Evolutionary conservation across 2,888 invertebrate genomes (phyloP).

Genomic region (Dermolepida albohirtum): DNA sequence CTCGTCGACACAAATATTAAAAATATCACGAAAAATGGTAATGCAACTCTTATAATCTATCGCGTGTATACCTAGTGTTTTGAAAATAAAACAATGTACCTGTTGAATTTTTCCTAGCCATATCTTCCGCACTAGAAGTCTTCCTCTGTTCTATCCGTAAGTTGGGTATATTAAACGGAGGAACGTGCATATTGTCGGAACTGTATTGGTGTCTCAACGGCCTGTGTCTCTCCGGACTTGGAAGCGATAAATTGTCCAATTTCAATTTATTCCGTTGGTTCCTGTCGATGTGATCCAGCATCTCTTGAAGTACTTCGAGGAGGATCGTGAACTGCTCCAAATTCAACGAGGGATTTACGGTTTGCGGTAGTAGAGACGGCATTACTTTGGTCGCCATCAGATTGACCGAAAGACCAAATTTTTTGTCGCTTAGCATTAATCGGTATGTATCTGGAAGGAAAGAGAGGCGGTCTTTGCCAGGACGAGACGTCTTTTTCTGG

Average conservation of each 20-base stretch:
- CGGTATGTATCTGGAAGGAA: constrained; percentile 86
- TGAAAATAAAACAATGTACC: constrained; percentile 64
- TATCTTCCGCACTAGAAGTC: constrained; percentile 91
- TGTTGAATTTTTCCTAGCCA: constrained; percentile 88
- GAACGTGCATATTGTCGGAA: constrained; percentile 87
- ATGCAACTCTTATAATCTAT: neutral
- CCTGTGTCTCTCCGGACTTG: constrained; percentile 82
- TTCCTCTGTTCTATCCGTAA: constrained; percentile 87
- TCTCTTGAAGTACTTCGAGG: constrained; percentile 88
- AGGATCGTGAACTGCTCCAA: constrained; percentile 85
- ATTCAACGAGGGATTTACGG: constrained; percentile 87
- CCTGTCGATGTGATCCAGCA: constrained; percentile 90
- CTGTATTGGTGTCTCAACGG: constrained; percentile 84
- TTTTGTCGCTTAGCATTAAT: constrained; percentile 89
- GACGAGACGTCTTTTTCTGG: neutral
- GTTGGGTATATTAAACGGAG: constrained; percentile 90
- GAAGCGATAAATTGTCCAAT: constrained; percentile 80
- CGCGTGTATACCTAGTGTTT: neutral
- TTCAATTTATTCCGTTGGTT: constrained; percentile 91
- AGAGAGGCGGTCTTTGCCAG: neutral
- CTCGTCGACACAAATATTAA: neutral
- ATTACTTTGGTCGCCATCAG: constrained; percentile 94
- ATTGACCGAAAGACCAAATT: constrained; percentile 89
- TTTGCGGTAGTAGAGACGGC: constrained; percentile 91
- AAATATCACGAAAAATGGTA: neutral